A percentile compares a stretch with the other conserved stretches of the same genome.
These are phyloP conservation scores for Lathamus discolor DNA, from an alignment of 2,113 vertebrate species.

Conservation along the genomic window DNA sequence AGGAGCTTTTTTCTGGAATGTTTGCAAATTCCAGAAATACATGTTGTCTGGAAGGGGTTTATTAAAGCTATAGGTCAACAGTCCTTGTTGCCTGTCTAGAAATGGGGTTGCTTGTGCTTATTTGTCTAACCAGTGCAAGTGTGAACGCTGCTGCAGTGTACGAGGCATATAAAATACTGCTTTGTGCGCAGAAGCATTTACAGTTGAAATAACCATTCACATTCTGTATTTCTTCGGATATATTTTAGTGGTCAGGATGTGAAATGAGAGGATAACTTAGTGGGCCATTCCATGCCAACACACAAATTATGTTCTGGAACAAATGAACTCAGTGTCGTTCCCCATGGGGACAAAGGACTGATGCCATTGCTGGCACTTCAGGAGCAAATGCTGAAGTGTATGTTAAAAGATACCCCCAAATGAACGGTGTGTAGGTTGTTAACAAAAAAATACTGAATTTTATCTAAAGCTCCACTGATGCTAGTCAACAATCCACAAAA, in stretches of 20 bases:
- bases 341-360: neutral
- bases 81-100: neutral
- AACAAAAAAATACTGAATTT: neutral
- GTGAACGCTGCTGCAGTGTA: neutral
- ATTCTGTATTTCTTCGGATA: neutral
- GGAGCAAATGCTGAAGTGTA: neutral
- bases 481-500: neutral
- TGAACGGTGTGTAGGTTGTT: neutral
- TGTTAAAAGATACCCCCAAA: neutral
- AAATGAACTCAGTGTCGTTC: neutral
- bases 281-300: neutral
- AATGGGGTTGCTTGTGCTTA: neutral
- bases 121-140: neutral
- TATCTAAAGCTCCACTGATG: neutral
- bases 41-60: neutral
- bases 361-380: neutral
- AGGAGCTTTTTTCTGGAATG: neutral
- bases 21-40: neutral
- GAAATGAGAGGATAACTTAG: neutral
- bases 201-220: neutral
- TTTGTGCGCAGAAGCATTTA: neutral
- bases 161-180: neutral
- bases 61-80: neutral
- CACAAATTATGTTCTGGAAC: neutral
- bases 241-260: neutral